phyloP scores from a whole-genome alignment of 2,797 vertebrate genomes.

The Psittacula echo region DNA sequence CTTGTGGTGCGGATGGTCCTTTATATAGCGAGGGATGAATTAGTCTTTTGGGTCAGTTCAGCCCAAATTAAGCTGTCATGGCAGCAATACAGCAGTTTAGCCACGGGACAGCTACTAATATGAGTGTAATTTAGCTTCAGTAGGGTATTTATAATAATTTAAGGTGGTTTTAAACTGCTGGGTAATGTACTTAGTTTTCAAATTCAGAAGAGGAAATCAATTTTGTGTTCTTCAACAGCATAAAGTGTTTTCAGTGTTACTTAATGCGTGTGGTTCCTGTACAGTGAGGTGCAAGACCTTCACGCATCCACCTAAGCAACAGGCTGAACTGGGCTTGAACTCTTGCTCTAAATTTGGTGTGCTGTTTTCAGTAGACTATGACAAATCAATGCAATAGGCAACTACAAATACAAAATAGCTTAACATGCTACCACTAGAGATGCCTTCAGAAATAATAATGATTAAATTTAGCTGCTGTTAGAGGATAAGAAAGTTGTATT shows the following conservation, averaged over 20 bases:
- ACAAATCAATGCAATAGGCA: neutral
- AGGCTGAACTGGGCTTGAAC: neutral
- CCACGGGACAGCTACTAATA: neutral
- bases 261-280: neutral
- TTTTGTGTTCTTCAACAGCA: neutral
- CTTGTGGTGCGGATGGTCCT: neutral
- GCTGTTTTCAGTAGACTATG: neutral
- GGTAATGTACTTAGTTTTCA: neutral
- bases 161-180: neutral
- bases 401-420: neutral
- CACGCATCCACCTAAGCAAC: neutral
- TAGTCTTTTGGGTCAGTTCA: conserved; percentile 14
- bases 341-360: neutral
- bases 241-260: neutral
- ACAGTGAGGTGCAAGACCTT: neutral
- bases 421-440: neutral
- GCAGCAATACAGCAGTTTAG: conserved; percentile 13
- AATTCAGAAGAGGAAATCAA: neutral
- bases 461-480: neutral
- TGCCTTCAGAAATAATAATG: neutral
- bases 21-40: neutral
- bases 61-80: conserved; percentile 2
- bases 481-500: neutral
- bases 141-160: neutral
- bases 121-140: neutral